Conservation (phyloP, 2,888 invertebrate species). For the Lasioglossum malachurum region DNA sequence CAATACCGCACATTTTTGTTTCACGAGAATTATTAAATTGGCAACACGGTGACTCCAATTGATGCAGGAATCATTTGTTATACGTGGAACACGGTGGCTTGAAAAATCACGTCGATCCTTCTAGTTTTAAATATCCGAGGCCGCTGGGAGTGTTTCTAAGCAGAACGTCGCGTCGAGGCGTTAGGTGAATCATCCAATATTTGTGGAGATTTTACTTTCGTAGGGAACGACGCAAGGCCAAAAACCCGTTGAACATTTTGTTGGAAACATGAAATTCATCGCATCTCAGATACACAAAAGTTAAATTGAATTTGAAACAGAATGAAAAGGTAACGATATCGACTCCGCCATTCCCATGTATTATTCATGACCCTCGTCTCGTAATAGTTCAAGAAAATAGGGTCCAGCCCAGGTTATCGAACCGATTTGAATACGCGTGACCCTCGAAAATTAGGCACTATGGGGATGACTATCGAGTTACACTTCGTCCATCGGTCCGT, state of each 20-base stretch:
- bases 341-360: neutral
- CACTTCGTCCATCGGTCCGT: constrained; percentile 34
- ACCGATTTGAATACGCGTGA: constrained; percentile 19
- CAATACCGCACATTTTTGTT: no score
- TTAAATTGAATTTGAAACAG: neutral
- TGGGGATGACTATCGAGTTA: constrained; percentile 50
- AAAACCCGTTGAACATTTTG: neutral
- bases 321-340: neutral
- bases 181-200: neutral
- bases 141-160: neutral
- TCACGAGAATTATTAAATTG: no score
- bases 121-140: neutral
- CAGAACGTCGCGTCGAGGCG: neutral
- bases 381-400: neutral
- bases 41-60: neutral
- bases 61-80: neutral
- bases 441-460: constrained; percentile 29
- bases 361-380: neutral
- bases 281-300: neutral
- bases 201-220: constrained; percentile 11
- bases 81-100: neutral
- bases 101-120: neutral
- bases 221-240: neutral
- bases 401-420: neutral
- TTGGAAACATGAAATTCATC: neutral